Evolutionary conservation across 2,797 vertebrate genomes (phyloP).

Genomic region (Tiaroga cobitis): DNA sequence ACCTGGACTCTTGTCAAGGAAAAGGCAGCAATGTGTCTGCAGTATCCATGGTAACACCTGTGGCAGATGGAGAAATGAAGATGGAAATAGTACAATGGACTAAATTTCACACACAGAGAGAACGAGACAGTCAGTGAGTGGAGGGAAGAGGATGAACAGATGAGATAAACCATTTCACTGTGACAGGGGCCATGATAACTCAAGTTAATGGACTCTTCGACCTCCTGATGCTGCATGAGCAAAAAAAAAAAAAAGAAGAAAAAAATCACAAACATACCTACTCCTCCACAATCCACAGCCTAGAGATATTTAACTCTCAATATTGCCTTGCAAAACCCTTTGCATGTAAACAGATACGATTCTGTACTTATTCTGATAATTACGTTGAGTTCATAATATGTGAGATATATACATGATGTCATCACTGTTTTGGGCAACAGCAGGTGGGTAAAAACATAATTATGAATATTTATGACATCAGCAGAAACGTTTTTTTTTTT

Average conservation of each 20-base stretch:
- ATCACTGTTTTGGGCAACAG: background rate
- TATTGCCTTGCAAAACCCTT: background rate
- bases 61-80: conserved; percentile 75
- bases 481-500: background rate
- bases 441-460: background rate
- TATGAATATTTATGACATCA: background rate
- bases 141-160: conserved; percentile 2
- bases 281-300: background rate
- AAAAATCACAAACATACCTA: background rate
- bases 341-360: background rate
- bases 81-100: conserved; percentile 74
- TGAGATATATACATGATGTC: background rate
- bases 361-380: background rate
- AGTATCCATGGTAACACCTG: conserved; percentile 83
- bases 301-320: background rate
- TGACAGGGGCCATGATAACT: background rate
- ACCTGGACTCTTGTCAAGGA: conserved; percentile 82
- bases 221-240: conserved; percentile 4
- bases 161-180: conserved; percentile 1
- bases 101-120: conserved; percentile 27
- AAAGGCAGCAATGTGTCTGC: conserved; percentile 80
- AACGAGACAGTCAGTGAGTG: conserved; percentile 19
- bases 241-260: background rate
- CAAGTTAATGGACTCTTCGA: conserved; percentile 12
- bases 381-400: background rate